Conservation (phyloP, 2,888 invertebrate species). For the Sesia apiformis region DNA sequence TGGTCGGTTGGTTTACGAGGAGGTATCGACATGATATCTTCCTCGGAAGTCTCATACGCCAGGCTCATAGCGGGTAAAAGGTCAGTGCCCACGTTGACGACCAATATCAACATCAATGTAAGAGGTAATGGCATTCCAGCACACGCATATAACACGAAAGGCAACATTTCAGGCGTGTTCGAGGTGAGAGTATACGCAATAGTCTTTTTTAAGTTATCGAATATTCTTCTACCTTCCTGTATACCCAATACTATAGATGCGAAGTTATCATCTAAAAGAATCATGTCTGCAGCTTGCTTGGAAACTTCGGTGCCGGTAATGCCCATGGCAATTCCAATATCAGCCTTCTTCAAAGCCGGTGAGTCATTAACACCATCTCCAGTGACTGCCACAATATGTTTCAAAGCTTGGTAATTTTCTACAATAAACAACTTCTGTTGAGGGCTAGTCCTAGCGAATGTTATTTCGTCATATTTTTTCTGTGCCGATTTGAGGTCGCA, state of each 20-base stretch:
- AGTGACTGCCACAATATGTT: constrained; percentile 89
- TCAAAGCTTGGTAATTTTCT: constrained; percentile 85
- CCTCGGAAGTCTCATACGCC: constrained; percentile 84
- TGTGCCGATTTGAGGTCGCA: constrained; percentile 74
- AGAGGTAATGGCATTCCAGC: constrained; percentile 84
- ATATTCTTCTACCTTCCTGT: constrained; percentile 86
- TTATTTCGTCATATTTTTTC: constrained; percentile 78
- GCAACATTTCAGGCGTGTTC: constrained; percentile 89
- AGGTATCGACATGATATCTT: constrained; percentile 81
- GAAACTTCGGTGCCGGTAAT: constrained; percentile 85
- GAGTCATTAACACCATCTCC: constrained; percentile 94
- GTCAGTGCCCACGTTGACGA: constrained; percentile 88
- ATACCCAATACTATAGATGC: constrained; percentile 90
- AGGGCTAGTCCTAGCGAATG: constrained; percentile 82
- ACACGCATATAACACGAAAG: constrained; percentile 84
- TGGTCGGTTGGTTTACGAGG: constrained; percentile 72
- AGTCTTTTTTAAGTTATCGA: constrained; percentile 90
- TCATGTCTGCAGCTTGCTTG: constrained; percentile 94
- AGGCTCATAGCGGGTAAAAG: constrained; percentile 85
- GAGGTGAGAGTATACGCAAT: constrained; percentile 89
- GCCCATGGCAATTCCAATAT: constrained; percentile 88
- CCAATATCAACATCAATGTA: constrained; percentile 71
- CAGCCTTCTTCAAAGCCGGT: constrained; percentile 89
- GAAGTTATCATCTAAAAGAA: constrained; percentile 90
- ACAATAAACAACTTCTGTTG: constrained; percentile 81